These are phyloP conservation scores for Chydorus sphaericus DNA, from an alignment of 2,888 invertebrate species.

Conservation along the genomic window DNA sequence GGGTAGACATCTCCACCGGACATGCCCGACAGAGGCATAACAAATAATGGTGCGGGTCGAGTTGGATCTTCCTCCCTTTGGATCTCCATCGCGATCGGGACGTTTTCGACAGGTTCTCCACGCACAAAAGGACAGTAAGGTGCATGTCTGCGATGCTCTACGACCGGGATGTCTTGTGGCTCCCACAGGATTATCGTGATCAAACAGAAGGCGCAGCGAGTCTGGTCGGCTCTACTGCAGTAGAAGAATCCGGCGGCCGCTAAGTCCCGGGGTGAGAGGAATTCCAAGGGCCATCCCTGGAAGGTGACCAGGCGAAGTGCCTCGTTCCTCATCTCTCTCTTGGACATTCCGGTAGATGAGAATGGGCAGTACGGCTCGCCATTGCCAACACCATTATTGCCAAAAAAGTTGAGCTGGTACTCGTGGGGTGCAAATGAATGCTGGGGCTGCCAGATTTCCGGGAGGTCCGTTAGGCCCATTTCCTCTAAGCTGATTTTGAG, in stretches of 20 bases:
- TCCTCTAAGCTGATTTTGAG: too few relatives aligned
- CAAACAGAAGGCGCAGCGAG: slow-evolving; percentile 49
- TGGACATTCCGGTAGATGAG: not conserved
- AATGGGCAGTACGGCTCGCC: too few relatives aligned
- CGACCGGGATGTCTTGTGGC: slow-evolving; percentile 60
- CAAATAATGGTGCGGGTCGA: not conserved
- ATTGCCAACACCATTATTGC: too few relatives aligned
- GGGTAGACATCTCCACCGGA: not conserved
- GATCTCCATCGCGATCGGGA: slow-evolving; percentile 33
- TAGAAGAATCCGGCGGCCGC: slow-evolving; percentile 77
- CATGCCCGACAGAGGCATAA: not conserved
- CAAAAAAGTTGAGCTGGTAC: too few relatives aligned
- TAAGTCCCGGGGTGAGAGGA: slow-evolving; percentile 45
- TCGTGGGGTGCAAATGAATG: too few relatives aligned
- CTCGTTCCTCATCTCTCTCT: slow-evolving; percentile 6
- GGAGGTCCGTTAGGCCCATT: too few relatives aligned
- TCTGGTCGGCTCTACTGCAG: slow-evolving; percentile 55
- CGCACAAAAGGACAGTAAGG: slow-evolving; percentile 63
- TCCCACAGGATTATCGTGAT: slow-evolving; percentile 42
- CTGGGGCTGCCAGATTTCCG: too few relatives aligned
- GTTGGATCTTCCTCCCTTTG: not conserved
- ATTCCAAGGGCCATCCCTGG: slow-evolving; percentile 45
- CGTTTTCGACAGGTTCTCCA: slow-evolving; percentile 45
- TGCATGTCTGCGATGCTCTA: slow-evolving; percentile 66
- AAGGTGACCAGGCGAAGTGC: slow-evolving; percentile 5